phyloP scores from a whole-genome alignment of 2,797 vertebrate genomes.

The Cottoperca gobio region DNA sequence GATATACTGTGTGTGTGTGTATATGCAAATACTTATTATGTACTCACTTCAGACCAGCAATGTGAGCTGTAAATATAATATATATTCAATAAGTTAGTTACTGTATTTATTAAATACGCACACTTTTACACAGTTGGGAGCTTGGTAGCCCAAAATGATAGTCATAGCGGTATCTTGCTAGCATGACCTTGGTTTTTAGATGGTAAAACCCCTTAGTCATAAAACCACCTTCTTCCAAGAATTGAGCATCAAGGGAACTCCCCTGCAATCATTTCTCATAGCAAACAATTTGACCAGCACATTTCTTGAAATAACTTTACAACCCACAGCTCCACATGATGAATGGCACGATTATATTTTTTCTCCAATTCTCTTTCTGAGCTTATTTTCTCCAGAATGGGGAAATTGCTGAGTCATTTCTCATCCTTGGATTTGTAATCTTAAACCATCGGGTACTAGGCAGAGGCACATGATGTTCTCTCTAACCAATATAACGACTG shows the following conservation, averaged over 20 bases:
- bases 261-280: constrained; percentile 17
- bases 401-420: constrained; percentile 47
- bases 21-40: no score
- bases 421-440: constrained; percentile 45
- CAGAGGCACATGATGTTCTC: constrained; percentile 38
- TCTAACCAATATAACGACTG: constrained; percentile 34
- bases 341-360: constrained; percentile 43
- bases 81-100: no score
- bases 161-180: background rate
- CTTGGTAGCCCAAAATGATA: background rate
- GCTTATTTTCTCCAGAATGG: constrained; percentile 6
- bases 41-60: no score
- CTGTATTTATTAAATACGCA: constrained; percentile 5
- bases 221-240: background rate
- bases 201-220: background rate
- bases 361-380: constrained; percentile 21
- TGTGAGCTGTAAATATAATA: no score
- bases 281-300: constrained; percentile 5
- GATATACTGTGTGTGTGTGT: no score
- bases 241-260: constrained; percentile 1
- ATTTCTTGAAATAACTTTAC: constrained; percentile 42
- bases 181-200: constrained; percentile 14
- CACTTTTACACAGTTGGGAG: background rate
- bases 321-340: constrained; percentile 41
- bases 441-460: constrained; percentile 10